Base-by-base conservation (phyloP, 2,113 vertebrate genomes). In the Suricata suricatta region DNA sequence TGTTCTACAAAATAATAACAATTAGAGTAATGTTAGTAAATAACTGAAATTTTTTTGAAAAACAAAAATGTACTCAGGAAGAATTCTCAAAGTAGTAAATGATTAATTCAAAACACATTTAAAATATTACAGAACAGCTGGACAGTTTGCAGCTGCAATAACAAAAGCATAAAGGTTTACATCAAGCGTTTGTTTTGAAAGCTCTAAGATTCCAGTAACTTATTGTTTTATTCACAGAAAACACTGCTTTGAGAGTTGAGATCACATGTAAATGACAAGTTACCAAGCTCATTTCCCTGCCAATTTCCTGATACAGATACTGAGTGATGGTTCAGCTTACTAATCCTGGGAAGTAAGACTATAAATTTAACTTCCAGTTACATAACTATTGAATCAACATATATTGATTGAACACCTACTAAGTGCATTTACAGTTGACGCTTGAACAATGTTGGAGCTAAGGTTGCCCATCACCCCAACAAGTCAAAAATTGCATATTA, bases 171-270 rank as follows among this genome's bases (percentile, higher is more conserved):
- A 95, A 91, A 95, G 57, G 33, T 90, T 96, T 90, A 91, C 71
- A 90, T 90, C 38, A 92, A 88, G 19, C 57, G n/a, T 84, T 92
- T 95, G 54, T 87, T 96, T 76, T 95, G 63, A 92, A 93, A 97
- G 92, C 31, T 35, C 35, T 23, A 47, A 77, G 64, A 93, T 87
- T 93, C 63, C 80, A 97, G 52, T 93, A 89, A 92, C 68, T 88
- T 93, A 71, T 66, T 97, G 77, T 96, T 95, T 97, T 90, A 83
- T 88, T 93, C 79, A 91, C 82, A 90, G 74, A 87, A 89, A 90
- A 95, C 21, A 57, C 16, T 93, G 54, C 80, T 97, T 92, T 94
- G 69, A 96, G 84, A 81, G 76, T 33, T 97, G 77, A 94, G 38
- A 96, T 97, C 35, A 71, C n/a, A 85, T 69, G 33, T 25, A 96